phyloP scores from a whole-genome alignment of 2,797 vertebrate species.

The Furcifer pardalis region DNA sequence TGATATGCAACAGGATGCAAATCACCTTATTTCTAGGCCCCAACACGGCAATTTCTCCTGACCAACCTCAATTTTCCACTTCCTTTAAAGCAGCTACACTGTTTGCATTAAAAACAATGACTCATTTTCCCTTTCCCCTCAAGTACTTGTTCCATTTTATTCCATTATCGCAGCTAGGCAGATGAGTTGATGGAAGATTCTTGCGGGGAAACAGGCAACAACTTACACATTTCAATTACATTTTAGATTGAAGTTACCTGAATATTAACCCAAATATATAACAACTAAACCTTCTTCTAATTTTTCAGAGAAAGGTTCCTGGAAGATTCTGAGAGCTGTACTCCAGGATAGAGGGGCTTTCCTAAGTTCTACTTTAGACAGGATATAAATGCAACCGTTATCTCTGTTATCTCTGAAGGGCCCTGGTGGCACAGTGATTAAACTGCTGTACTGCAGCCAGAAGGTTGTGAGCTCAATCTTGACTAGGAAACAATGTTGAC shows the following conservation, averaged over 20 bases:
- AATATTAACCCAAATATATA: too few relatives aligned
- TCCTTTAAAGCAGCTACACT: neutral
- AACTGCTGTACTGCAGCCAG: too few relatives aligned
- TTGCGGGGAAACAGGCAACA: neutral
- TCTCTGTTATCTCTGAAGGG: too few relatives aligned
- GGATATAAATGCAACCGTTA: too few relatives aligned
- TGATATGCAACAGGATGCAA: neutral
- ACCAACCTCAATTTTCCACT: slow-evolving; percentile 13
- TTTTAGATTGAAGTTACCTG: neutral
- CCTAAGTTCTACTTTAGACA: too few relatives aligned
- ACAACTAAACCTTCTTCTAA: neutral
- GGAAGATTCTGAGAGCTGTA: too few relatives aligned
- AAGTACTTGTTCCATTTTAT: neutral
- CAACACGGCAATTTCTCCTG: neutral
- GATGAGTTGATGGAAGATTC: neutral
- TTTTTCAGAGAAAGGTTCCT: too few relatives aligned
- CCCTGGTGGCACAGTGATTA: too few relatives aligned
- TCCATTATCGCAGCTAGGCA: neutral
- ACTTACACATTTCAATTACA: neutral
- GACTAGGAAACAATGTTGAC: too few relatives aligned
- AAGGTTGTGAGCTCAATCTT: too few relatives aligned
- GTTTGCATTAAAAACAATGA: slow-evolving; percentile 11
- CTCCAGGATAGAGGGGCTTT: too few relatives aligned
- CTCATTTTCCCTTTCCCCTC: neutral
- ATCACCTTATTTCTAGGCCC: neutral